A percentile compares a stretch with the other conserved stretches of the same genome.
Conservation (phyloP, 1,140 invertebrate species). For the Drosophila setifemur region DNA sequence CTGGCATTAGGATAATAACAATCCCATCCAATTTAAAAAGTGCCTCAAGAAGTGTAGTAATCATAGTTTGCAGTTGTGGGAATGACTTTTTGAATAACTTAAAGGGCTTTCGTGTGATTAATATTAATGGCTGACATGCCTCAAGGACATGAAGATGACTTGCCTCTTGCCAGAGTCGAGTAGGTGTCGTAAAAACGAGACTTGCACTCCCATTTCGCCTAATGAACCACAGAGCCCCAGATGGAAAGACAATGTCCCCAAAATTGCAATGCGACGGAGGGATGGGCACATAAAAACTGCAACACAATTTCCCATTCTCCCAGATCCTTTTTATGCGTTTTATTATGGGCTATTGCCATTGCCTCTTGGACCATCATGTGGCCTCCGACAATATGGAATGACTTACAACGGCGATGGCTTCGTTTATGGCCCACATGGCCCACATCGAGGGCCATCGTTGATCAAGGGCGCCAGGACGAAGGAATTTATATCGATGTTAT, state of each 20-base stretch:
- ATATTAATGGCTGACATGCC: conserved; percentile 27
- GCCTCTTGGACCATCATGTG: conserved; percentile 2
- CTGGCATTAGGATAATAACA: conserved; percentile 25
- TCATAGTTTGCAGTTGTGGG: conserved; percentile 20
- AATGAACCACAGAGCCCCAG: conserved; percentile 33
- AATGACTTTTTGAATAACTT: conserved; percentile 41
- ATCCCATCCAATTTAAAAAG: background rate
- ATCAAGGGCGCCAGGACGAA: background rate
- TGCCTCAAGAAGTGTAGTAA: background rate
- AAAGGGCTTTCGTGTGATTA: conserved; percentile 32
- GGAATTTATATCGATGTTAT: conserved; percentile 48
- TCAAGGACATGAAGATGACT: background rate
- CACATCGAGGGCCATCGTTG: background rate
- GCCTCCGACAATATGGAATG: background rate
- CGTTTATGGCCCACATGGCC: conserved; percentile 37
- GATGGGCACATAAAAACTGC: conserved; percentile 46
- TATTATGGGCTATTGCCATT: conserved; percentile 23
- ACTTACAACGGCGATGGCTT: conserved; percentile 27
- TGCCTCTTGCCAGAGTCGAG: background rate
- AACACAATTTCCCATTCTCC: conserved; percentile 41
- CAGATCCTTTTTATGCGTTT: conserved; percentile 40
- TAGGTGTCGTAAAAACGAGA: conserved; percentile 18
- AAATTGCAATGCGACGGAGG: conserved; percentile 36
- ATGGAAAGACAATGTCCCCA: conserved; percentile 48
- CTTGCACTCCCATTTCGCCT: conserved; percentile 37